Evolutionary conservation across 2,797 vertebrate species (phyloP).

Genomic region (Pangasius larnaudii): DNA sequence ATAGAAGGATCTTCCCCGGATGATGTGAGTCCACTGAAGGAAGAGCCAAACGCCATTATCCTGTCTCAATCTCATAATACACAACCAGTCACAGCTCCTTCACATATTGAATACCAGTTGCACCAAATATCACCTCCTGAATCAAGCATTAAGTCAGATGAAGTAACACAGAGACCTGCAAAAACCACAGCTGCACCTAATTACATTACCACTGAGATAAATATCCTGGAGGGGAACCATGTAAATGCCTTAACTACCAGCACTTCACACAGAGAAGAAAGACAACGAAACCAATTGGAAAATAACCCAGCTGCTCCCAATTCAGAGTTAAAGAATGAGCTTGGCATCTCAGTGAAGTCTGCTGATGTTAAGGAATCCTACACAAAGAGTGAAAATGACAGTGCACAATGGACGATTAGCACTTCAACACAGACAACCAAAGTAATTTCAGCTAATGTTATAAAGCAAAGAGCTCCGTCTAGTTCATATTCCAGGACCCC

Average conservation of each 20-base stretch:
- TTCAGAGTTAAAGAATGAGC: conserved; percentile 37
- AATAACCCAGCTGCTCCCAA: conserved; percentile 33
- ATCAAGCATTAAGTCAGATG: conserved; percentile 51
- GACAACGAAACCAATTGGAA: conserved; percentile 32
- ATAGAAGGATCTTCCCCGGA: conserved; percentile 80
- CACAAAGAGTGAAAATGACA: neutral
- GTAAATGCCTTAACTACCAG: conserved; percentile 42
- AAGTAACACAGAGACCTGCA: conserved; percentile 33
- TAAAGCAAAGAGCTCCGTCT: conserved; percentile 29
- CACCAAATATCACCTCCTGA: conserved; percentile 48
- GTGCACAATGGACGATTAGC: conserved; percentile 5
- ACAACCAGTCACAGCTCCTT: conserved; percentile 36
- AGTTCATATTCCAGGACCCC: conserved; percentile 32
- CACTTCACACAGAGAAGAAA: conserved; percentile 37
- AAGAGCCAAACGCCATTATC: conserved; percentile 64
- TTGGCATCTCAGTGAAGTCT: conserved; percentile 21
- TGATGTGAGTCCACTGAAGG: conserved; percentile 62
- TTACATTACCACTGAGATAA: conserved; percentile 49
- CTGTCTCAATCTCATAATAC: conserved; percentile 46
- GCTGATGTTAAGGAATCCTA: conserved; percentile 3
- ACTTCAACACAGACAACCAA: neutral
- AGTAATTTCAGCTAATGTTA: conserved; percentile 3
- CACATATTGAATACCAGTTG: conserved; percentile 29
- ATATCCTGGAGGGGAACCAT: conserved; percentile 36
- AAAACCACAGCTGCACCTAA: conserved; percentile 51